Conservation (phyloP, 2,797 vertebrate species). For the Pagetopsis macropterus region DNA sequence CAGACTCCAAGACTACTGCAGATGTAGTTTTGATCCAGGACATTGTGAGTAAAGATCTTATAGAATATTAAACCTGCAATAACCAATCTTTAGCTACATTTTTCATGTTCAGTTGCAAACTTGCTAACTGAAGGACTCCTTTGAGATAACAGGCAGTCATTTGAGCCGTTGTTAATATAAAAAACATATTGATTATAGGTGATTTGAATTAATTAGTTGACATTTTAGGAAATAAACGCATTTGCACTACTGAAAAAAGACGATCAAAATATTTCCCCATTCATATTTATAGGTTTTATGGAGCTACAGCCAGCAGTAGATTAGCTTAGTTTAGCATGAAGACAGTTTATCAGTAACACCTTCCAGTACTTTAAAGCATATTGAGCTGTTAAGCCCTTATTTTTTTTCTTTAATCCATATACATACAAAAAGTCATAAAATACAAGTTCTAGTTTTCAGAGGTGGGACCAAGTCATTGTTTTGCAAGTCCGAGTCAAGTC, state of each 20-base stretch:
- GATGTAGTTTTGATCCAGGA: background rate
- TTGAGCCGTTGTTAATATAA: background rate
- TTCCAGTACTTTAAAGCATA: too few species aligned
- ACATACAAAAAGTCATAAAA: too few species aligned
- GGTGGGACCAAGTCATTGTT: too few species aligned
- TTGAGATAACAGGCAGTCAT: background rate
- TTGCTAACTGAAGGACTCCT: background rate
- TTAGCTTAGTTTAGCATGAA: background rate
- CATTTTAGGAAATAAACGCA: conserved; percentile 20
- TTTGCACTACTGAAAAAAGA: conserved; percentile 8
- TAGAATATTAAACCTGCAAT: background rate
- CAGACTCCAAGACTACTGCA: background rate
- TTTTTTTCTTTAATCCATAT: too few species aligned
- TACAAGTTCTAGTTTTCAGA: too few species aligned
- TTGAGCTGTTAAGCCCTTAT: too few species aligned
- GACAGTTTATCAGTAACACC: too few species aligned
- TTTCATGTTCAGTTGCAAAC: background rate
- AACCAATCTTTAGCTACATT: background rate
- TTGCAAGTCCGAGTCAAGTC: too few species aligned
- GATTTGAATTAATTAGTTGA: background rate
- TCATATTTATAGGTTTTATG: background rate
- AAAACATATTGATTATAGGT: background rate
- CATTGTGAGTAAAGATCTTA: background rate
- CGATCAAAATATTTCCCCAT: conserved; percentile 6
- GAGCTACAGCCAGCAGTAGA: background rate